These are phyloP conservation scores for Nannoperca obscura DNA, from an alignment of 2,797 vertebrate genomes.

Conservation along the genomic window DNA sequence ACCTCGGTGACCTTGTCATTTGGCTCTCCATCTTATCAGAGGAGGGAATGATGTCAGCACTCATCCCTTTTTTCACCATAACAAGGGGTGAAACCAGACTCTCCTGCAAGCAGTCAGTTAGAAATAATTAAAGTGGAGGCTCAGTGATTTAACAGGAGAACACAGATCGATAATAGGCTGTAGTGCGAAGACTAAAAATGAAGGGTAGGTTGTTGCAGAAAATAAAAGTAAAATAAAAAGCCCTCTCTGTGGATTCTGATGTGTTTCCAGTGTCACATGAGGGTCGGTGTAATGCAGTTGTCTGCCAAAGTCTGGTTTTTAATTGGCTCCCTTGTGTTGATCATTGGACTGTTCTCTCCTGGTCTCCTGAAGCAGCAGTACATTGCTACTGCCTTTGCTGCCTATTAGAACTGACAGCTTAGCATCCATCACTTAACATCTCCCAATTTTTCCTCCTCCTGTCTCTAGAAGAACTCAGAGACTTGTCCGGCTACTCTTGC, in stretches of 20 bases:
- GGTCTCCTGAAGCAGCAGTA: conserved; percentile 74
- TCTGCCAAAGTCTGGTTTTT: conserved; percentile 82
- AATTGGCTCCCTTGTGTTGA: conserved; percentile 88
- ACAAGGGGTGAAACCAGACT: conserved; percentile 67
- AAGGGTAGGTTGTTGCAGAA: conserved; percentile 57
- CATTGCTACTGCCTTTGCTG: conserved; percentile 61
- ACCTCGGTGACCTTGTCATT: conserved; percentile 79
- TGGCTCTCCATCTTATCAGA: conserved; percentile 73
- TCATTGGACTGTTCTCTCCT: conserved; percentile 80
- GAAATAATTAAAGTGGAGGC: conserved; percentile 76
- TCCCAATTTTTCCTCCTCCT: conserved; percentile 68
- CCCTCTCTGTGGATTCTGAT: conserved; percentile 71
- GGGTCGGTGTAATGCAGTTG: conserved; percentile 75
- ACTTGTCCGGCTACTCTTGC: conserved; percentile 21
- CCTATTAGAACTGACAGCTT: conserved; percentile 86
- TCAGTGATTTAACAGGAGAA: conserved; percentile 77
- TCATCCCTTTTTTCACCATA: conserved; percentile 68
- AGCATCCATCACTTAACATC: conserved; percentile 78
- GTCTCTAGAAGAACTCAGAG: conserved; percentile 49
- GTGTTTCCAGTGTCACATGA: conserved; percentile 77
- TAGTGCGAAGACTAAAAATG: conserved; percentile 65
- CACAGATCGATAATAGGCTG: conserved; percentile 73
- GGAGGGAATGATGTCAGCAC: conserved; percentile 70
- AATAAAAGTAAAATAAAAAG: conserved; percentile 71
- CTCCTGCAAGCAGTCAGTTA: conserved; percentile 67